These are phyloP conservation scores for Periophthalmus modestus DNA, from an alignment of 2,113 vertebrate species.

Conservation along the genomic window DNA sequence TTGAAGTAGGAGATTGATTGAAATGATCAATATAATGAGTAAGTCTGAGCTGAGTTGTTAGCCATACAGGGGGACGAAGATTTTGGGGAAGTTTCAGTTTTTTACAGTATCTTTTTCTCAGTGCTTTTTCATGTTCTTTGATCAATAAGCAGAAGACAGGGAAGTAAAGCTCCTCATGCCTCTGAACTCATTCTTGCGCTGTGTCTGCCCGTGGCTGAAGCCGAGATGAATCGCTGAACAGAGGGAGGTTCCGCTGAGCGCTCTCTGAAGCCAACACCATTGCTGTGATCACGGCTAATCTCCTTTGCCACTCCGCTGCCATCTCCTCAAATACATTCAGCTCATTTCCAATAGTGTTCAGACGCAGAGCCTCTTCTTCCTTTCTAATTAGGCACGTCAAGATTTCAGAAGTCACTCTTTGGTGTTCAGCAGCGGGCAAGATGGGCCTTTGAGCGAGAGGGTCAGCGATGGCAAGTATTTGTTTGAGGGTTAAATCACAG, in stretches of 20 bases:
- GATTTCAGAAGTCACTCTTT: constrained; percentile 66
- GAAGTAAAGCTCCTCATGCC: constrained; percentile 63
- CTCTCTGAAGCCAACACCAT: constrained; percentile 66
- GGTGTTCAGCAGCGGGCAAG: constrained; percentile 42
- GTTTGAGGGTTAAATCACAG: constrained; percentile 72
- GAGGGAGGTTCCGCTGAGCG: constrained; percentile 60
- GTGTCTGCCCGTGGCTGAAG: constrained; percentile 65
- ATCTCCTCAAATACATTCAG: constrained; percentile 70
- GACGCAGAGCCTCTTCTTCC: constrained; percentile 52
- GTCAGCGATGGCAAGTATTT: constrained; percentile 71
- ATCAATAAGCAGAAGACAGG: constrained; percentile 67
- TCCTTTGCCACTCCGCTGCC: constrained; percentile 70
- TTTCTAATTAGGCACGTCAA: constrained; percentile 70
- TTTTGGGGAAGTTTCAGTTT: constrained; percentile 51
- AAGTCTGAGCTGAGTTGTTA: constrained; percentile 14
- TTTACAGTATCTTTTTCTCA: constrained; percentile 38
- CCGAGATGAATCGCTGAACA: constrained; percentile 63
- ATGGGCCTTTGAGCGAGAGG: constrained; percentile 55
- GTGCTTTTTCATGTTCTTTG: constrained; percentile 56
- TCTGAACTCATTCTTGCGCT: constrained; percentile 58
- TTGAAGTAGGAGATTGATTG: neutral
- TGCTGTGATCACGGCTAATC: constrained; percentile 73
- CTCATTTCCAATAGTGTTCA: constrained; percentile 60
- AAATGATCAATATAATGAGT: neutral
- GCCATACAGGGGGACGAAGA: constrained; percentile 39